phyloP scores from a whole-genome alignment of 2,797 vertebrate species.

The Neosalanx taihuensis region DNA sequence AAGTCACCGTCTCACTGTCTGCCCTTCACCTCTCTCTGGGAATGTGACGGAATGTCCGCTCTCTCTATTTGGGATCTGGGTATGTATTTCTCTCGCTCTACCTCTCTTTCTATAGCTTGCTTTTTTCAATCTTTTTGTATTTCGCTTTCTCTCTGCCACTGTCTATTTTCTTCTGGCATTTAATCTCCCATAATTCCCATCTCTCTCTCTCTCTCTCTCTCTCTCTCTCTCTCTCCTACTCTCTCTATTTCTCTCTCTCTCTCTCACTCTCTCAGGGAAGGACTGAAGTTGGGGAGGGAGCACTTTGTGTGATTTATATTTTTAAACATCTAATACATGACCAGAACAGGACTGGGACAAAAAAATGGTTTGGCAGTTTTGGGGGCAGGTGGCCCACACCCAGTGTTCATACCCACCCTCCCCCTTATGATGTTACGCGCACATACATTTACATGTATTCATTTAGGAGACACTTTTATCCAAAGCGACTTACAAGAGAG shows the following conservation, averaged over 20 bases:
- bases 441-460: no score
- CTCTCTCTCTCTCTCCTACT: neutral
- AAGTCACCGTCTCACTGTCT: slow-evolving; percentile 21
- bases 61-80: no score
- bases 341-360: neutral
- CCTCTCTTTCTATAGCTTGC: slow-evolving; percentile 24
- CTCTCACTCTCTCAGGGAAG: slow-evolving; percentile 16
- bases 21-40: no score
- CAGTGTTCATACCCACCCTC: no score
- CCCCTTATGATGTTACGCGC: no score
- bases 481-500: no score
- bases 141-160: slow-evolving; percentile 24
- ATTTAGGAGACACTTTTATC: no score
- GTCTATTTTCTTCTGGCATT: neutral
- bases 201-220: slow-evolving; percentile 25
- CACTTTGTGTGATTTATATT: slow-evolving; percentile 42
- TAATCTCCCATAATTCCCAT: slow-evolving; percentile 20
- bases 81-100: slow-evolving; percentile 43
- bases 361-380: no score
- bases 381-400: no score
- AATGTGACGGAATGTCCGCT: no score
- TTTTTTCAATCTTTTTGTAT: slow-evolving; percentile 23
- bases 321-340: slow-evolving; percentile 52
- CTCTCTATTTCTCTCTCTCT: neutral
- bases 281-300: slow-evolving; percentile 28